Conservation (phyloP, 2,797 vertebrate species). For the Mallotus villosus region DNA sequence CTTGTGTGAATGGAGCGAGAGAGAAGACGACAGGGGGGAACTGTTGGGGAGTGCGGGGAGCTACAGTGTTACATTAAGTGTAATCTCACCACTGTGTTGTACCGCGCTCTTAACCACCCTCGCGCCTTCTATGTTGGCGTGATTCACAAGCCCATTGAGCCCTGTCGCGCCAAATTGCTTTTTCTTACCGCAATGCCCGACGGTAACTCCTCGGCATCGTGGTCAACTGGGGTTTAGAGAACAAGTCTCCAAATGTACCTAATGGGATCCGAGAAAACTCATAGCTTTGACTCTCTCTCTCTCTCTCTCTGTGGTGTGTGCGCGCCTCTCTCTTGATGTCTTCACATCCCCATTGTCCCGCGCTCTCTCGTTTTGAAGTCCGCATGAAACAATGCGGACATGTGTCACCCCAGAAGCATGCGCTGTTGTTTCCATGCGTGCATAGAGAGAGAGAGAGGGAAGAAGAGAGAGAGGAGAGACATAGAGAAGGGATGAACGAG, state of each 20-base stretch:
- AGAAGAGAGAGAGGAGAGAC: slow-evolving; percentile 1
- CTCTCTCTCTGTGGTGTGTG: neutral
- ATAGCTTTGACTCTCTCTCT: slow-evolving; percentile 8
- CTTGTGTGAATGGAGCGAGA: slow-evolving; percentile 20
- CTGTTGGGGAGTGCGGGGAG: slow-evolving; percentile 16
- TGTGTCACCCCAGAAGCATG: slow-evolving; percentile 39
- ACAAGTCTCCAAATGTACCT: slow-evolving; percentile 49
- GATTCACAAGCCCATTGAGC: slow-evolving; percentile 69
- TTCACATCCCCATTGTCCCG: neutral
- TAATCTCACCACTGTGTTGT: slow-evolving; percentile 55
- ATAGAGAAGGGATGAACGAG: neutral
- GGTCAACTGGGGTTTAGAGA: slow-evolving; percentile 48
- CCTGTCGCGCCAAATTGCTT: slow-evolving; percentile 66
- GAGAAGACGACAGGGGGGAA: neutral
- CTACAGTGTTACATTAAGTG: slow-evolving; percentile 47
- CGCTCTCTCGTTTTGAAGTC: slow-evolving; percentile 40
- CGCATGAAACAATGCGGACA: slow-evolving; percentile 35
- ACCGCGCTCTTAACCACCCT: slow-evolving; percentile 54
- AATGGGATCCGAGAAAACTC: slow-evolving; percentile 44
- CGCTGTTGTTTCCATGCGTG: slow-evolving; percentile 28
- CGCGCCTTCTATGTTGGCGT: slow-evolving; percentile 56
- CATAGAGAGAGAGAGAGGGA: slow-evolving; percentile 2
- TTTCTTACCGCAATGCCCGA: slow-evolving; percentile 60
- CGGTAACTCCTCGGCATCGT: slow-evolving; percentile 56
- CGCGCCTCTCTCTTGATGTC: neutral